phyloP scores from a whole-genome alignment of 2,797 vertebrate genomes.

The Acanthornis magna region DNA sequence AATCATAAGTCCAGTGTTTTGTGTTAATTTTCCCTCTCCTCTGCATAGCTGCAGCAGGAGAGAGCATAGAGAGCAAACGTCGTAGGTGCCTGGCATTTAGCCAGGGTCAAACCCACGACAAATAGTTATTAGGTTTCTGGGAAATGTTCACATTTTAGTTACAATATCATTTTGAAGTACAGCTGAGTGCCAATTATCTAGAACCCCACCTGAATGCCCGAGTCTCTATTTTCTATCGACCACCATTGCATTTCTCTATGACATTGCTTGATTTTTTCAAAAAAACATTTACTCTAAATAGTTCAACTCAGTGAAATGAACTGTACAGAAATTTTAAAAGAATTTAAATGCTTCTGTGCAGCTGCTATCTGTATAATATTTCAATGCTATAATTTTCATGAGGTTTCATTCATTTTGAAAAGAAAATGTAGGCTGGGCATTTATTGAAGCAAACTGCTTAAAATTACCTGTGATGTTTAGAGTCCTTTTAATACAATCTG shows the following conservation, averaged over 20 bases:
- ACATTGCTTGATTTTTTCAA: background rate
- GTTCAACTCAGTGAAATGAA: background rate
- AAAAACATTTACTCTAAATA: background rate
- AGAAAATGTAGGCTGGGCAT: background rate
- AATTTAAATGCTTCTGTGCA: background rate
- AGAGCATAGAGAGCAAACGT: too few relatives aligned
- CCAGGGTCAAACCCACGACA: too few relatives aligned
- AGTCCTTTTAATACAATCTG: background rate
- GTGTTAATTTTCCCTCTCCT: too few relatives aligned
- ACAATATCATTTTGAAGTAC: background rate
- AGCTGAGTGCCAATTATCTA: background rate
- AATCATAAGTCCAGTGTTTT: too few relatives aligned
- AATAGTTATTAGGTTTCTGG: background rate
- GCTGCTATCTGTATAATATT: background rate
- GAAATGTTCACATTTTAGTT: background rate
- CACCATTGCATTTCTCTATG: background rate
- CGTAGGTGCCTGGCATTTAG: too few relatives aligned
- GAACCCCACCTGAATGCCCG: background rate
- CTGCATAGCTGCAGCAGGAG: too few relatives aligned
- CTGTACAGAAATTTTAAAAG: background rate
- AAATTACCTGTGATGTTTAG: background rate
- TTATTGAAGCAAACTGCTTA: background rate
- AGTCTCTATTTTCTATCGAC: background rate
- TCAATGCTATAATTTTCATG: background rate
- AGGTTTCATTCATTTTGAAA: background rate